Percentiles rank a stretch among this genome's conserved stretches.
Conservation (phyloP, 1,140 invertebrate species). For the Battus philenor region DNA sequence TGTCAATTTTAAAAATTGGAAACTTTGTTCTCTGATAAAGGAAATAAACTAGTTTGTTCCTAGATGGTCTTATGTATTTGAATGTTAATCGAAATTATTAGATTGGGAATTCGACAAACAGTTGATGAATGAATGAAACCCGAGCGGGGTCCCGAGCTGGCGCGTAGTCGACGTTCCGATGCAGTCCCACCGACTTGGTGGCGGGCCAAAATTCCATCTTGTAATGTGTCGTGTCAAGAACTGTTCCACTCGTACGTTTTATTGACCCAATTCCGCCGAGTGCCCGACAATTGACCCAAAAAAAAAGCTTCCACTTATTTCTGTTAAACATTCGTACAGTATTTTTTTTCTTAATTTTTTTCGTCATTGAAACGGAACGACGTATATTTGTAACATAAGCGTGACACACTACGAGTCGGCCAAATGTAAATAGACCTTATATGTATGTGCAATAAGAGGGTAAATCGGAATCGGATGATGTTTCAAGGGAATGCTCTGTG, state of each 20-base stretch:
- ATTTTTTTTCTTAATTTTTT: too few relatives aligned
- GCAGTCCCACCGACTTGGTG: slow-evolving; percentile 1
- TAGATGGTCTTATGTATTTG: too few relatives aligned
- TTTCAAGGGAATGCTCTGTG: slow-evolving; percentile 39
- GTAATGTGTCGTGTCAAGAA: slow-evolving; percentile 11
- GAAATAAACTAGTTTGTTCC: too few relatives aligned
- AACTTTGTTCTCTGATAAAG: too few relatives aligned
- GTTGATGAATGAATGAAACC: slow-evolving; percentile 15
- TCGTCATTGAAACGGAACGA: too few relatives aligned
- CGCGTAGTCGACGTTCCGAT: slow-evolving; percentile 34
- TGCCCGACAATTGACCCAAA: slow-evolving; percentile 6
- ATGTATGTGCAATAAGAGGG: not conserved
- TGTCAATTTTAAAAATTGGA: too few relatives aligned
- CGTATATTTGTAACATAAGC: too few relatives aligned
- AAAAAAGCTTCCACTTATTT: too few relatives aligned
- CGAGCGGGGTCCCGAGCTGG: slow-evolving; percentile 17
- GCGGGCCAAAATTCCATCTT: slow-evolving; percentile 9
- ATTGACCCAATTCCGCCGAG: slow-evolving; percentile 7
- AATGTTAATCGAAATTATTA: too few relatives aligned
- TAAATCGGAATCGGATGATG: not conserved
- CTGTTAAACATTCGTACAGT: too few relatives aligned
- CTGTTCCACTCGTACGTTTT: slow-evolving; percentile 8
- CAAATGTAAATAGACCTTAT: not conserved
- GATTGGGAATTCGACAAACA: too few relatives aligned
- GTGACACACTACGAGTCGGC: too few relatives aligned